These are phyloP conservation scores for Atherinomorus stipes DNA, from an alignment of 2,113 vertebrate species.

Conservation along the genomic window DNA sequence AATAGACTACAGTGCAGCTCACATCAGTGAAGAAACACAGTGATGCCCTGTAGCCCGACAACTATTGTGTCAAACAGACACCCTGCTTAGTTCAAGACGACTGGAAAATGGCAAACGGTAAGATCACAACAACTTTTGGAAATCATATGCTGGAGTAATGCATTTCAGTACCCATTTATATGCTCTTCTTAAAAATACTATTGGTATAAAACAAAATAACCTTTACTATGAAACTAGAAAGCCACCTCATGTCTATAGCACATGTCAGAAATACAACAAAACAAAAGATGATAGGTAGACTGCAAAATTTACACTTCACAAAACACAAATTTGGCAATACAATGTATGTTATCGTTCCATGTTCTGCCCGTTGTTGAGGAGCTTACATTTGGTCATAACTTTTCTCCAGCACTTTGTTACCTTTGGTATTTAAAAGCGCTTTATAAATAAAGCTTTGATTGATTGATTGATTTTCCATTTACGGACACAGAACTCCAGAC, in stretches of 20 bases:
- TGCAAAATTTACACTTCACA: background rate
- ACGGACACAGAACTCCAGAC: background rate
- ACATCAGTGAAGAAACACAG: constrained; percentile 48
- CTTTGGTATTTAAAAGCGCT: no score
- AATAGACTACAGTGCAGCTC: constrained; percentile 68
- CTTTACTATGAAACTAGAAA: background rate
- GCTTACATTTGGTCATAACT: background rate
- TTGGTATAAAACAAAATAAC: background rate
- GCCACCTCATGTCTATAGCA: background rate
- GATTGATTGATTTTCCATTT: no score
- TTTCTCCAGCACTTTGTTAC: no score
- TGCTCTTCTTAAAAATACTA: background rate
- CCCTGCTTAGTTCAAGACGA: constrained; percentile 19
- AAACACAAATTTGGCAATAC: background rate
- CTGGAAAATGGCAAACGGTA: constrained; percentile 44
- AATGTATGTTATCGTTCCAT: background rate
- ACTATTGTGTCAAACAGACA: constrained; percentile 11
- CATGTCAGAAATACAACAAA: background rate
- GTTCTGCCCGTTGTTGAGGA: background rate
- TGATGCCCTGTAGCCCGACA: constrained; percentile 40
- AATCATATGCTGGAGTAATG: background rate
- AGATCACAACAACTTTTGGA: constrained; percentile 15
- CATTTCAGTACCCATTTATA: background rate
- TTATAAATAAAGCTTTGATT: no score
- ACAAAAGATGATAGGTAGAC: background rate